These are phyloP conservation scores for Hyperopisus bebe DNA, from an alignment of 2,113 vertebrate species.

Conservation along the genomic window DNA sequence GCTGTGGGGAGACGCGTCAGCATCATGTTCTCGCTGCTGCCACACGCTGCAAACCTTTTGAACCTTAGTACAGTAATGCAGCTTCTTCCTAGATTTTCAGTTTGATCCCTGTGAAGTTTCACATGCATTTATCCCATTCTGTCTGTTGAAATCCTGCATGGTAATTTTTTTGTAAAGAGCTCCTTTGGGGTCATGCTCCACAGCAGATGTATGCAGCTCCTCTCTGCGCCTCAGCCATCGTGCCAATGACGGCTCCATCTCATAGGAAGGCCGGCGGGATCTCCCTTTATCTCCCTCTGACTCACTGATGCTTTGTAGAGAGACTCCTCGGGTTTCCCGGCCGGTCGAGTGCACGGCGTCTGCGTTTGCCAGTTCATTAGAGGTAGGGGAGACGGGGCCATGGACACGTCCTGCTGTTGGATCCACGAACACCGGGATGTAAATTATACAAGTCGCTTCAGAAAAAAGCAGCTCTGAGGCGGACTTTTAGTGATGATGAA, in stretches of 20 bases:
- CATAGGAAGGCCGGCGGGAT: not conserved
- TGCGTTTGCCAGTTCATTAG: not conserved
- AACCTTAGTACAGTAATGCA: not conserved
- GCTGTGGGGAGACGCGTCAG: not conserved
- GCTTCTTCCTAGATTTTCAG: not conserved
- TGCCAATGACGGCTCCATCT: not conserved
- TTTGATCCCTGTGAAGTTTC: not conserved
- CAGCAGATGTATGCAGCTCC: not conserved
- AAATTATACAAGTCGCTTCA: not conserved
- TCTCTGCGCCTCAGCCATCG: not conserved
- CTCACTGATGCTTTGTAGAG: not conserved
- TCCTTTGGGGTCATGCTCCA: not conserved
- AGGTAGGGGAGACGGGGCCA: not conserved
- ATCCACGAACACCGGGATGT: not conserved
- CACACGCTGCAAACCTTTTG: not conserved
- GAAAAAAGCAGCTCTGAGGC: not conserved
- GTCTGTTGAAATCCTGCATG: not conserved
- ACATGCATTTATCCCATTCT: not conserved
- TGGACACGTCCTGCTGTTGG: not conserved
- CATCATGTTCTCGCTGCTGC: not conserved
- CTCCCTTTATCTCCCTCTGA: not conserved
- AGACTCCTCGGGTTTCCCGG: not conserved
- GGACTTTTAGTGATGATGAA: not conserved
- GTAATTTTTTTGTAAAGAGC: not conserved
- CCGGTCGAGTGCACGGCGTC: not conserved